Evolutionary conservation across 2,888 invertebrate species (phyloP).

Genomic region (Machimus atricapillus): DNA sequence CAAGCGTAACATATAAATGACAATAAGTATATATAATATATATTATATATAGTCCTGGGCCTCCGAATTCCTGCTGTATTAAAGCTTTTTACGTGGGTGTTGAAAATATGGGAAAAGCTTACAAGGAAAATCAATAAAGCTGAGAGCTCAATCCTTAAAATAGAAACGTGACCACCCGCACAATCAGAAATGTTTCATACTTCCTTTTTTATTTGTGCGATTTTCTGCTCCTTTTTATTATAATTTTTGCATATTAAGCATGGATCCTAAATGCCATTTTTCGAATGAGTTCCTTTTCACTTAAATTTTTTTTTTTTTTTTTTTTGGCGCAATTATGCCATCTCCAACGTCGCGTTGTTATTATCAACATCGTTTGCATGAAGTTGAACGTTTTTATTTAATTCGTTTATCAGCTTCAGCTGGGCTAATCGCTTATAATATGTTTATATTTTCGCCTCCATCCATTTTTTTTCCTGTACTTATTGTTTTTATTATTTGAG

Average conservation of each 20-base stretch:
- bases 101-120: neutral
- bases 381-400: neutral
- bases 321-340: neutral
- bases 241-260: neutral
- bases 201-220: neutral
- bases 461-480: neutral
- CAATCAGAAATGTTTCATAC: neutral
- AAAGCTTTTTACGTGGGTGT: constrained; percentile 26
- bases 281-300: neutral
- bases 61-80: neutral
- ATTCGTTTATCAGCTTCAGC: neutral
- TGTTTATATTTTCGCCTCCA: neutral
- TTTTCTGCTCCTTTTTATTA: neutral
- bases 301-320: neutral
- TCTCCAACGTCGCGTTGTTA: neutral
- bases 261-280: neutral
- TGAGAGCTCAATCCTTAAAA: constrained; percentile 20
- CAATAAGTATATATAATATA: neutral
- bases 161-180: neutral
- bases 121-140: constrained; percentile 19
- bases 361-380: neutral
- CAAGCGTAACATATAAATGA: neutral
- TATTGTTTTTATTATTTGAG: neutral
- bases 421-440: neutral
- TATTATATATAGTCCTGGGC: neutral